These are phyloP conservation scores for Drosophila ezoana DNA, from an alignment of 2,888 invertebrate species.

Conservation along the genomic window DNA sequence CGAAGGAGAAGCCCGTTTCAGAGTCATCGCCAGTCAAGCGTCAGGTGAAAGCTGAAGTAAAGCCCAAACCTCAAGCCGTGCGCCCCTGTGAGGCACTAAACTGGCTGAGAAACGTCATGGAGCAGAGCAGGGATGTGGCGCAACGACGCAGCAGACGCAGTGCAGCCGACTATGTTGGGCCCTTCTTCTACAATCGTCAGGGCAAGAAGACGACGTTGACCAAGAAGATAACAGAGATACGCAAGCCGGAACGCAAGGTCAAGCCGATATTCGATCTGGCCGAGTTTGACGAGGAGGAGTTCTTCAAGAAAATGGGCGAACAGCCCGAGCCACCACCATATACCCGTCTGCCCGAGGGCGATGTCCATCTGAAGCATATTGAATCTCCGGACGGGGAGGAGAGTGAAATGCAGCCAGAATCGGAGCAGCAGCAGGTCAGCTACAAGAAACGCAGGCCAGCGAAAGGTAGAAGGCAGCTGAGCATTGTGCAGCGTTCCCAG, in stretches of 20 bases:
- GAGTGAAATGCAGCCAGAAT: constrained; percentile 60
- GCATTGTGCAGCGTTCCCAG: constrained; percentile 50
- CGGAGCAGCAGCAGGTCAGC: constrained; percentile 41
- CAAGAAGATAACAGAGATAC: constrained; percentile 80
- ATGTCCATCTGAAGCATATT: constrained; percentile 80
- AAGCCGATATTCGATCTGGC: constrained; percentile 63
- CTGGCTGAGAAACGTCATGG: constrained; percentile 74
- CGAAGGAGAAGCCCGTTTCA: background rate
- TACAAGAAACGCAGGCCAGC: constrained; percentile 26
- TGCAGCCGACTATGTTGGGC: constrained; percentile 57
- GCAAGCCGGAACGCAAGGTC: constrained; percentile 72
- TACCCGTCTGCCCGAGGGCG: constrained; percentile 77
- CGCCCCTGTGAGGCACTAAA: constrained; percentile 58
- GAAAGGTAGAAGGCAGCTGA: constrained; percentile 33
- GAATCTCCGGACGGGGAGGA: constrained; percentile 77
- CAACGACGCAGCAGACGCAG: constrained; percentile 70
- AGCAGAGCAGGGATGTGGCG: constrained; percentile 64
- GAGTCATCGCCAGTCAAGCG: constrained; percentile 48
- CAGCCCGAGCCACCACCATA: constrained; percentile 69
- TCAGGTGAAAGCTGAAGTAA: constrained; percentile 24
- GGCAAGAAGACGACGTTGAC: constrained; percentile 69
- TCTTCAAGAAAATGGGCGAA: constrained; percentile 73
- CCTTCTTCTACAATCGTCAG: constrained; percentile 70
- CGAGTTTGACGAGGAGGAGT: constrained; percentile 80
- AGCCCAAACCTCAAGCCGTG: constrained; percentile 37